Evolutionary conservation across 2,113 vertebrate species (phyloP).

Genomic region (Prietella phreatophila): DNA sequence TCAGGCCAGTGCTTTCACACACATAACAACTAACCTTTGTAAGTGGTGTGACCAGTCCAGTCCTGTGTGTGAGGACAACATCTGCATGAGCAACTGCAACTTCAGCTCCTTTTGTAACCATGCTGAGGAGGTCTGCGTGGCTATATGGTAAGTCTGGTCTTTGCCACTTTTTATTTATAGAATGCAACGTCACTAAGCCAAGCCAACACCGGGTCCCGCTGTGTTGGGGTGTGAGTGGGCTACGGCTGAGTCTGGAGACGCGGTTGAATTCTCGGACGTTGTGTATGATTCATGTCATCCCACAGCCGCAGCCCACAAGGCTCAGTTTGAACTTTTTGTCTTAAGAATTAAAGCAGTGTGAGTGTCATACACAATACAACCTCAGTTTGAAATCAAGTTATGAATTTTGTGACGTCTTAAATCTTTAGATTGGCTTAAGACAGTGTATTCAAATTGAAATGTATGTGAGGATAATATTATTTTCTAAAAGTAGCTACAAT

Average conservation of each 20-base stretch:
- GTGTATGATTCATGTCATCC: conserved; percentile 19
- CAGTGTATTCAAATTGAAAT: not conserved
- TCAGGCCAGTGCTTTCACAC: conserved; percentile 64
- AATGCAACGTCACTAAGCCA: not conserved
- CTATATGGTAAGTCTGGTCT: conserved; percentile 76
- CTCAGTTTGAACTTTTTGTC: not conserved
- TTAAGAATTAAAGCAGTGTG: not conserved
- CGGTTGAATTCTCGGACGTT: conserved; percentile 21
- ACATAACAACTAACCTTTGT: conserved; percentile 80
- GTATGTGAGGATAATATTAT: not conserved
- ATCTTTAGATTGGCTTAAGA: not conserved
- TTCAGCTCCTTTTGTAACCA: conserved; percentile 80
- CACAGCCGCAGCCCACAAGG: not conserved
- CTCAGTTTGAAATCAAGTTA: not conserved
- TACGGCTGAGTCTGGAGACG: not conserved
- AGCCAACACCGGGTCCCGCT: not conserved
- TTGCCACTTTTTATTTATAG: conserved; percentile 15
- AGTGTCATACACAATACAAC: not conserved
- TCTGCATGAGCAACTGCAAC: conserved; percentile 84
- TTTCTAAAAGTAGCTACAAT: not conserved
- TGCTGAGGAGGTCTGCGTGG: conserved; percentile 82
- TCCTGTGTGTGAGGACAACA: conserved; percentile 73
- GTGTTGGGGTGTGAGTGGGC: conserved; percentile 23
- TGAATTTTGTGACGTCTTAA: not conserved
- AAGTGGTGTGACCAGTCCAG: conserved; percentile 81